Evolutionary conservation across 2,888 invertebrate species (phyloP), one percentile per base, ranked within the genome.

Genomic region (Drosophila bunnanda): DNA sequence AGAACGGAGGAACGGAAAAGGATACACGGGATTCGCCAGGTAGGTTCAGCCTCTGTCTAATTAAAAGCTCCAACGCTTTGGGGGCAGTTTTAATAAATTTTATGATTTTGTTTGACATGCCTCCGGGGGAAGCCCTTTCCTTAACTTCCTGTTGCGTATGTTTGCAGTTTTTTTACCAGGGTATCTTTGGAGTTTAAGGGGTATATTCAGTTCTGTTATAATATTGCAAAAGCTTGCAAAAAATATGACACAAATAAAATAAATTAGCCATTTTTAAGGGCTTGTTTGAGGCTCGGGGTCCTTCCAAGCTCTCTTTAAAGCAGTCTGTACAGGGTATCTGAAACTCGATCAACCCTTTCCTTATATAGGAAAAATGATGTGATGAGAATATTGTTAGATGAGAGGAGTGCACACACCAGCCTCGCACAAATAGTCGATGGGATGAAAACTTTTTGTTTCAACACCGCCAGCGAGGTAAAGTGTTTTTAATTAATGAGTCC

Each of bases 401-500:
- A 46, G 59, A 56, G 66, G 10, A 32, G 36, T 55, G 55, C 46
- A 46, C 22, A 32, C 30, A 10, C n/a, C 20, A 13, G 10, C 6
- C 32, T 32, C 50, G 20, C 9, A 9, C 32, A 50, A 52, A 22
- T 22, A 52, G 50, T 52, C 22, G 44, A 55, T 55, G 22, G 36
- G 15, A 12, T 36, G 43, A 44, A 58, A 58, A 46, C 44, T 62
- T 62, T 62, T 30, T 22, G 38, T 50, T 59, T 41, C 15, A 41
- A 41, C 64, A 50, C 25, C 60, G 39, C 60, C 57, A 34, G 64
- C 39, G 39, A 52, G 55, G 55, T 68, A 78, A 80, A 79, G 82
- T 75, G 71, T 76, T 83, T 86, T 85, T 86, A 84, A 85, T 85
- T 84, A 85, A 85, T 84, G 78, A 64, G 50, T 32, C 32, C 50